Base-by-base conservation (phyloP, 2,888 invertebrate species). In the Synanthedon vespiformis region DNA sequence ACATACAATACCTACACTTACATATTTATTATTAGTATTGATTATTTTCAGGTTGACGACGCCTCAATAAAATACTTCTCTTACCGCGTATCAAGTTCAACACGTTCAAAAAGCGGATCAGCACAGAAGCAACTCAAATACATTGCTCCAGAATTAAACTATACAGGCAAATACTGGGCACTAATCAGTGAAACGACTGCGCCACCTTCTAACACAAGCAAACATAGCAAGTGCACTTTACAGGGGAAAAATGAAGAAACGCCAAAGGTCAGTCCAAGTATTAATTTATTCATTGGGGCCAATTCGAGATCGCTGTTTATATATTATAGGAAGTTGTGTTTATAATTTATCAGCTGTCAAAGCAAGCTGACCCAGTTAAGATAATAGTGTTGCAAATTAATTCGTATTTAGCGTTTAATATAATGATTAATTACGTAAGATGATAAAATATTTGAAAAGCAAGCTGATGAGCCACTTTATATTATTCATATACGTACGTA, bases 151-250 rank as follows among this genome's bases (percentile, higher is more conserved):
- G 87, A 86, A 59, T 83, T 86, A 54, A 86, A 86, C 66, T 79
- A 82, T 60, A 86, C 87, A 0, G 84, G 81, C 3, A 81, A 82
- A 52, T 86, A 87, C 63, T 86, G 86, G 87, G 84, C 86, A 0
- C 60, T 86, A 14, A 82, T 85, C 55, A 85, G 85, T 55, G 86
- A 86, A 64, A 81, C 84, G 4, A 70, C 74, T 2, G 54, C 59
- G 0, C 73, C 80, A 0, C 63, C 74, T 2, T 55, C 65, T 0
- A 81, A 84, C 52, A 62, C 59, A 13, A 80, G 70, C 14, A 84
- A 81, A 56, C 80, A 83, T 54, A 76, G 74, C 55, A 86, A 86
- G 62, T 87, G 87, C 58, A 82, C 84, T 40, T 67, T 86, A 53
- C 83, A 81, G 54, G 83, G 84, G 49, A 76, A 74, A 51, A 80